Evolutionary conservation across 1,140 invertebrate genomes (phyloP), one percentile per base, ranked within the genome.

Genomic region (Saccostrea echinata): DNA sequence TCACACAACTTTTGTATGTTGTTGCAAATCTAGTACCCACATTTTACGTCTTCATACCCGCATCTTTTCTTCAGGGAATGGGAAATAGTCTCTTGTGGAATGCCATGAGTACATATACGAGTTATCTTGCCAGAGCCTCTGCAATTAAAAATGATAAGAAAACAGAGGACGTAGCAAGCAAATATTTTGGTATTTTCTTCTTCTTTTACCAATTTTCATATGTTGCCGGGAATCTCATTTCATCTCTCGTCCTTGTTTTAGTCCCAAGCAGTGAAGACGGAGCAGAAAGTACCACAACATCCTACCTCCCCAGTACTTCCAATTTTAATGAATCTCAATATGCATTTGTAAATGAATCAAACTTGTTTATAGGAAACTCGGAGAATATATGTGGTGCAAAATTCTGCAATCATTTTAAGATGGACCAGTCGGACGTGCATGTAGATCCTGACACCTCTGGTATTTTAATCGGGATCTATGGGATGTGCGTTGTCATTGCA

Each of bases 101-200:
- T 84, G 92, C 93, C 16, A 90, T 93, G 80, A 91, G 91, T 80
- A 92, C 92, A 13, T 94, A 94, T 85, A 82, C 93, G 12, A 91
- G 92, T 18, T 92, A 90, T 53, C 90, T 94, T 30, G 93, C 93
- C 2, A 85, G 88, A 27, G 90, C 91, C n/a, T 91, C 90, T 76
- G 89, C 93, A 16, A 80, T 87, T 3, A 89, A 91, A 82, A 91
- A 89, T 27, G 85, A 89, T 8, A 84, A 92, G 80, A 86, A 88
- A 35, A 91, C 91, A 21, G 92, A 91, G 18, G 81, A 91, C 43
- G 89, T 93, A 12, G 91, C 92, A 18, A 92, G 90, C 52, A 91
- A 90, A 68, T 94, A 92, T 87, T 93, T 93, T 90, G 93, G 93
- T 12, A 90, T 93, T 71, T 93, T 93, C 84, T 92, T 91, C 87